Percentiles rank a stretch among this genome's conserved stretches.
phyloP scores from a whole-genome alignment of 2,797 vertebrate species.

The Thunnus albacares region DNA sequence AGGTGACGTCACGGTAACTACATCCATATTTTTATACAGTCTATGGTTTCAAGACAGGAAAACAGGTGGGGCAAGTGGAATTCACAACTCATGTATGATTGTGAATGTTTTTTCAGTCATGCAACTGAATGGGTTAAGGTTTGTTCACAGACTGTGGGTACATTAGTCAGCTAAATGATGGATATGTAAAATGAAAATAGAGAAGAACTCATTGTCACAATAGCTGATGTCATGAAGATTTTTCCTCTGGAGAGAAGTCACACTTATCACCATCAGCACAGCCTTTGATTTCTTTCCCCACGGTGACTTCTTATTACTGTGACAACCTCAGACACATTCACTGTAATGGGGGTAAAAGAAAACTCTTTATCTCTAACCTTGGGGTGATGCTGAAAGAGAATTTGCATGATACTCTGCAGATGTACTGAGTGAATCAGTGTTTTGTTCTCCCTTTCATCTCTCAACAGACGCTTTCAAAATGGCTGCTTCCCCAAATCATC shows the following conservation, averaged over 20 bases:
- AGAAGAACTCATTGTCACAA: constrained; percentile 8
- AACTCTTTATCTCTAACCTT: constrained; percentile 52
- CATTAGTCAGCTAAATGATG: constrained; percentile 24
- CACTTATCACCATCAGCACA: constrained; percentile 44
- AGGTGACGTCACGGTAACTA: too few relatives aligned
- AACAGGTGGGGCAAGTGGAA: too few relatives aligned
- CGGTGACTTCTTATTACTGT: constrained; percentile 18
- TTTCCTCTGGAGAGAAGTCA: constrained; percentile 29
- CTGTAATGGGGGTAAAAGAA: constrained; percentile 13
- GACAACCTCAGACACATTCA: constrained; percentile 35
- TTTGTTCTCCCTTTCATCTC: constrained; percentile 58
- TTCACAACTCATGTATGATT: too few relatives aligned
- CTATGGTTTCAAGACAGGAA: too few relatives aligned
- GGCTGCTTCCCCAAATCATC: constrained; percentile 63
- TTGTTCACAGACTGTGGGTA: background rate
- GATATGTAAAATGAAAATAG: constrained; percentile 3
- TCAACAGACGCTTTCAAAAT: constrained; percentile 71
- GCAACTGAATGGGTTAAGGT: background rate
- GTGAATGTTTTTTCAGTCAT: too few relatives aligned
- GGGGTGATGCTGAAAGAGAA: constrained; percentile 34
- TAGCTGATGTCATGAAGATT: constrained; percentile 11
- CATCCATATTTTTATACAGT: too few relatives aligned
- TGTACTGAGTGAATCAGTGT: constrained; percentile 67
- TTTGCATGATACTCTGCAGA: constrained; percentile 65
- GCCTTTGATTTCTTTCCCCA: constrained; percentile 41